A percentile compares a stretch with the other conserved stretches of the same genome.
Conservation (phyloP, 2,113 vertebrate species). For the Sinocyclocheilus anophthalmus region DNA sequence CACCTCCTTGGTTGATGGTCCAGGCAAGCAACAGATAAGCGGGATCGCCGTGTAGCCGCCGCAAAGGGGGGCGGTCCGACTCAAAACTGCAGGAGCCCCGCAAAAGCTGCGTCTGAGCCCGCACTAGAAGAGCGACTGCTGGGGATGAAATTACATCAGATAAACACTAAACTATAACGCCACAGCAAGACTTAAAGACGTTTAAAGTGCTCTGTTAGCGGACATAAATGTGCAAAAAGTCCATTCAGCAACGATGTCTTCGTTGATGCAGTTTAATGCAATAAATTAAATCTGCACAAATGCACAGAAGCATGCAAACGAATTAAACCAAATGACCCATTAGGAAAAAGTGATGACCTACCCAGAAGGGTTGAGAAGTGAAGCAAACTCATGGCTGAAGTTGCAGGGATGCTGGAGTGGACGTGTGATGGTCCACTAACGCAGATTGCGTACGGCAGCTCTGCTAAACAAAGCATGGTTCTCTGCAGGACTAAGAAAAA, state of each 20-base stretch:
- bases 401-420: conserved; percentile 24
- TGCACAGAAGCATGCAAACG: not conserved
- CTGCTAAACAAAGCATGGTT: no score
- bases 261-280: not conserved
- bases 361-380: conserved; percentile 38
- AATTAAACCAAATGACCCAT: not conserved
- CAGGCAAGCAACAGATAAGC: conserved; percentile 76
- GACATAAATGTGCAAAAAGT: not conserved
- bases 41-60: conserved; percentile 82
- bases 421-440: not conserved
- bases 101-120: conserved; percentile 66
- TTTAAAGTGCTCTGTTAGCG: not conserved
- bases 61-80: conserved; percentile 73
- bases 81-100: conserved; percentile 86
- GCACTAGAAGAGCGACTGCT: conserved; percentile 12
- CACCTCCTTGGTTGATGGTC: conserved; percentile 87
- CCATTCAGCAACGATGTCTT: not conserved
- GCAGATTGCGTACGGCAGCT: conserved; percentile 2
- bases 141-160: not conserved
- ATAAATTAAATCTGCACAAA: not conserved
- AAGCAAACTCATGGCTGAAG: conserved; percentile 38
- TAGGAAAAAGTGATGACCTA: conserved; percentile 25
- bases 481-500: no score
- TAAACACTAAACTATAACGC: no score
- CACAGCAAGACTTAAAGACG: not conserved